Base-by-base conservation (phyloP, 2,113 vertebrate species). In the Ibidorhyncha struthersii region DNA sequence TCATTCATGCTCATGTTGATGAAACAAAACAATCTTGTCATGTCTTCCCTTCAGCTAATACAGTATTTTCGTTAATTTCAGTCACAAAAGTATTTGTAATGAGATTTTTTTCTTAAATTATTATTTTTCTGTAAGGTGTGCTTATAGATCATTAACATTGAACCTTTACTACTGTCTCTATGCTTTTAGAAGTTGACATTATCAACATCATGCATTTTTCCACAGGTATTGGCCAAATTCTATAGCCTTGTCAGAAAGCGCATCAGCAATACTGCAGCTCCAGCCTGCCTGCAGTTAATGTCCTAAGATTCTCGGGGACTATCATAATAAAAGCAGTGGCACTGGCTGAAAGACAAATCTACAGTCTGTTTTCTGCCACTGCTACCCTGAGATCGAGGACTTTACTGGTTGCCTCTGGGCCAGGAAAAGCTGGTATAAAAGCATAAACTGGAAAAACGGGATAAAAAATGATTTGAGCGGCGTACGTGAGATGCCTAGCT, bases 231-330 rank as follows among this genome's bases (percentile, higher is more conserved):
- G 13, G 59, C 22, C 47, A 72, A 55, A 85, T 49, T 34, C 36
- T 62, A 15, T 4, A 50, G 58, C 12, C 26, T 30, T 23, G 40
- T n/a, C 52, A 79, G 55, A 61, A 18, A 38, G 4, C 53, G 10
- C n/a, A 55, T 5, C 2, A 10, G 29, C 17, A 4, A 38, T 26
- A 41, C 38, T 10, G 1, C 4, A 21, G 4, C 15, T 41, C 8
- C 40, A 61, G 26, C 30, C 32, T 41, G 74, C n/a, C 78, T 71
- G 32, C 8, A 5, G 55, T 22, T 82, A 67, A 55, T 25, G 52
- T 40, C n/a, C 73, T 29, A 59, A 41, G 65, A 58, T 66, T 18
- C n/a, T n/a, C 34, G 52, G 30, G 18, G 47, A 29, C 58, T 77
- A 71, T 26, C 15, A 12, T 45, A 87, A 50, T 26, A 70, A 66